Evolutionary conservation across 2,888 invertebrate genomes (phyloP).

Genomic region (Thalpophila matura): DNA sequence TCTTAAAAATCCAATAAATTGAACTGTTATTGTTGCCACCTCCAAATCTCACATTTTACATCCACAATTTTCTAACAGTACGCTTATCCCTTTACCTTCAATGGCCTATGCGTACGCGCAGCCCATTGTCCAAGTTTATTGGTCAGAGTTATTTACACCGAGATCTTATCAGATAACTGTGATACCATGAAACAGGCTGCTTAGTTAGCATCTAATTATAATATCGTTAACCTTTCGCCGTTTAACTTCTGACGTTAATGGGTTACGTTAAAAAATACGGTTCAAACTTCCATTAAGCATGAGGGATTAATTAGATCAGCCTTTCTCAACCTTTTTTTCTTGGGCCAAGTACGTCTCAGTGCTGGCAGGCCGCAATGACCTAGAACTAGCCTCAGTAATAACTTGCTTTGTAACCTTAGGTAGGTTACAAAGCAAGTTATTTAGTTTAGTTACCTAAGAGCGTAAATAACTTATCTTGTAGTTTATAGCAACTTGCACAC

Average conservation of each 20-base stretch:
- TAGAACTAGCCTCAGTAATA: too few relatives aligned
- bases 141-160: slow-evolving; percentile 32
- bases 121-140: slow-evolving; percentile 31
- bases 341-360: too few relatives aligned
- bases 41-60: slow-evolving; percentile 4
- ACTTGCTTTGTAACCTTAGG: too few relatives aligned
- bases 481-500: too few relatives aligned
- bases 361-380: too few relatives aligned
- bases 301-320: slow-evolving; percentile 53
- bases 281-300: slow-evolving; percentile 31
- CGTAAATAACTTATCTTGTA: too few relatives aligned
- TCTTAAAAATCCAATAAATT: not conserved
- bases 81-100: slow-evolving; percentile 4
- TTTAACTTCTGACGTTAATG: slow-evolving; percentile 37
- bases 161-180: slow-evolving; percentile 49
- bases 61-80: not conserved
- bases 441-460: too few relatives aligned
- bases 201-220: slow-evolving; percentile 56
- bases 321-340: too few relatives aligned
- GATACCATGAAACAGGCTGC: slow-evolving; percentile 42
- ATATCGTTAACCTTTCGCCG: slow-evolving; percentile 58
- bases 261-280: slow-evolving; percentile 44
- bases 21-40: not conserved
- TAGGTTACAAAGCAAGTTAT: too few relatives aligned
- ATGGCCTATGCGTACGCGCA: slow-evolving; percentile 29